Evolutionary conservation across 1,140 invertebrate species (phyloP), one percentile per base, ranked within the genome.

Genomic region (Drosophila orena): DNA sequence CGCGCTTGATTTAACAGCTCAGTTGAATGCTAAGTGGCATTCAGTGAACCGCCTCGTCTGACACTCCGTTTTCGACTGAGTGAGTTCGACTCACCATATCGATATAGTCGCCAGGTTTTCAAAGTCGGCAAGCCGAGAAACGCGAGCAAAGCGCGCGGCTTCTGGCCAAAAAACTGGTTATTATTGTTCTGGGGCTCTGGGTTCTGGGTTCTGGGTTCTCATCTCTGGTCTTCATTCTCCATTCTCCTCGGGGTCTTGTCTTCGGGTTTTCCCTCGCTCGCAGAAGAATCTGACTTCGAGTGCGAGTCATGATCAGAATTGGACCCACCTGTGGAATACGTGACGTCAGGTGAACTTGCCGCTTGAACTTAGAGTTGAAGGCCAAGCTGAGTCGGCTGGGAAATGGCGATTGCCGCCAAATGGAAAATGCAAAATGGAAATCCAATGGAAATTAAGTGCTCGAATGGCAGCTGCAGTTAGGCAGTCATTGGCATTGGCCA

Each of bases 261-360:
- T 59, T 40, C 54, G 37, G 54, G 37, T 40, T 52, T 52, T 52
- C 49, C 47, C 47, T 50, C 47, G 27, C 1, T 50, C 24, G 27
- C 35, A 12, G 54, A 61, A 61, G 59, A 58, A 57, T 58, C 37
- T 10, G 24, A 34, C 12, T 50, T 4, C 11, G 37, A 24, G 5
- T 46, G 3, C 37, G 37, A 38, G 15, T 10, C 15, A 30, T 30
- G 30, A 22, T 22, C 20, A 46, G 22, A 58, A 58, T 56, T 61
- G 58, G 54, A 43, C 60, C 43, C 44, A 50, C 44, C 53, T 46
- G 52, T 44, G 24, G 24, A 20, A 37, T 56, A 30, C 30, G 22
- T 62, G 77, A 77, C 68, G 72, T 81, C 78, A 81, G 52, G 52
- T 81, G 81, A 86, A 86, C 81, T 88, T 86, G 81, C 56, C 40